Evolutionary conservation across 2,113 vertebrate genomes (phyloP).

Genomic region (Alouatta palliata): DNA sequence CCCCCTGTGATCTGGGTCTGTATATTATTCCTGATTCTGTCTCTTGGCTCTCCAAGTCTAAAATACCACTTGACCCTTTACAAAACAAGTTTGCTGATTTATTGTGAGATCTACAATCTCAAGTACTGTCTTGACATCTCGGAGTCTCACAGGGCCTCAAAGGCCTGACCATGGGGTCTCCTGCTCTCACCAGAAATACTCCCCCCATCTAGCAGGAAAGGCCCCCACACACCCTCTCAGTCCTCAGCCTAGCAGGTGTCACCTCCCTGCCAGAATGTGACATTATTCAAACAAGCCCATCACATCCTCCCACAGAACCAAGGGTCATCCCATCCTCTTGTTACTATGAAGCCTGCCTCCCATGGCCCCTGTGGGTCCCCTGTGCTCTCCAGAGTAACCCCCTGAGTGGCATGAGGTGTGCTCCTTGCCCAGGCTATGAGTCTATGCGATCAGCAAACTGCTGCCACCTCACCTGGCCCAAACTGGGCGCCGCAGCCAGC

Average conservation of each 20-base stretch:
- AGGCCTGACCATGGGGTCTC: neutral
- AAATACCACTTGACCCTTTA: neutral
- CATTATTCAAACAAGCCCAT: neutral
- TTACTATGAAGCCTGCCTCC: neutral
- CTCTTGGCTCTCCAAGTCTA: neutral
- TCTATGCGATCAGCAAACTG: fast-evolving
- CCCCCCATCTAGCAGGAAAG: neutral
- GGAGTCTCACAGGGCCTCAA: neutral
- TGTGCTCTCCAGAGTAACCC: fast-evolving
- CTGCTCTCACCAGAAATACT: neutral
- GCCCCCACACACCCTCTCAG: neutral
- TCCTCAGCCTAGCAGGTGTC: neutral
- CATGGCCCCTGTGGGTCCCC: fast-evolving
- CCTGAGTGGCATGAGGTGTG: fast-evolving
- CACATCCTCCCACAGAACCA: fast-evolving
- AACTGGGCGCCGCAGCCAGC: fast-evolving
- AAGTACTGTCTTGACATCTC: neutral
- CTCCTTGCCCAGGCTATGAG: neutral
- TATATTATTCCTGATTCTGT: neutral
- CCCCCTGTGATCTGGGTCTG: neutral
- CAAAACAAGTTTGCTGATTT: neutral
- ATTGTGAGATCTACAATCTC: fast-evolving
- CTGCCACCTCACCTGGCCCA: neutral
- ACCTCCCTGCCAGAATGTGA: neutral
- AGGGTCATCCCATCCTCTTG: neutral